Conservation (phyloP, 92 coral and sea anemone genomes). For the Epizoanthus illoricatus region DNA sequence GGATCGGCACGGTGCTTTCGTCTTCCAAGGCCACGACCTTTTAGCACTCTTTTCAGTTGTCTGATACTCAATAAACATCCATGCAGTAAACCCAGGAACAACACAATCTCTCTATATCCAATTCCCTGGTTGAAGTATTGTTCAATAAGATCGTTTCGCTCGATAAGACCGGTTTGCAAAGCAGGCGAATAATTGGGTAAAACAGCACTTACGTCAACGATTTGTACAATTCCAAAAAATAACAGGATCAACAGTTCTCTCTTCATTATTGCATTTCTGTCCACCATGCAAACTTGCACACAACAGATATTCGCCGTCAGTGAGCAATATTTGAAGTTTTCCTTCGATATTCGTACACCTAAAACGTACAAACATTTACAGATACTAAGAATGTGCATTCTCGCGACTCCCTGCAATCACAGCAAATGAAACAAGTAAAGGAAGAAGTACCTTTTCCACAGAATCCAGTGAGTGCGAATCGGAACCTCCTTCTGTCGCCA, state of each 20-base stretch:
- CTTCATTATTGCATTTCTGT: conserved; percentile 9
- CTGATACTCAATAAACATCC: conserved; percentile 46
- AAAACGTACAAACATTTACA: too few species aligned
- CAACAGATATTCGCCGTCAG: too few species aligned
- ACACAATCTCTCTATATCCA: conserved; percentile 40
- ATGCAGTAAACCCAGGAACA: conserved; percentile 43
- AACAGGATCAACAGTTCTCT: neutral
- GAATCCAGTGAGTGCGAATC: too few species aligned
- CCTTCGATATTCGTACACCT: too few species aligned
- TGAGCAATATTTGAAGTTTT: too few species aligned
- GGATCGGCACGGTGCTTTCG: conserved; percentile 19
- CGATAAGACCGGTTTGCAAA: conserved; percentile 16
- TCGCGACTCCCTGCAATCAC: too few species aligned
- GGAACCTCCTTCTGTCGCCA: too few species aligned
- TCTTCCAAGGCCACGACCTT: conserved; percentile 32
- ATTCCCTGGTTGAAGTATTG: conserved; percentile 40
- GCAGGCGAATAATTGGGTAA: conserved; percentile 26
- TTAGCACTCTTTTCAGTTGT: conserved; percentile 40
- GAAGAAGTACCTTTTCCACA: too few species aligned
- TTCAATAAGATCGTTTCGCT: conserved; percentile 37
- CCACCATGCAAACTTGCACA: neutral
- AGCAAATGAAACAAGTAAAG: too few species aligned
- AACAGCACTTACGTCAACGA: neutral
- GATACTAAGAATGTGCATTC: too few species aligned
- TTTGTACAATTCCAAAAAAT: conserved; percentile 13